A percentile compares a stretch with the other conserved stretches of the same genome.
Evolutionary conservation across 2,888 invertebrate genomes (phyloP).

Genomic region (Patella pellucida): DNA sequence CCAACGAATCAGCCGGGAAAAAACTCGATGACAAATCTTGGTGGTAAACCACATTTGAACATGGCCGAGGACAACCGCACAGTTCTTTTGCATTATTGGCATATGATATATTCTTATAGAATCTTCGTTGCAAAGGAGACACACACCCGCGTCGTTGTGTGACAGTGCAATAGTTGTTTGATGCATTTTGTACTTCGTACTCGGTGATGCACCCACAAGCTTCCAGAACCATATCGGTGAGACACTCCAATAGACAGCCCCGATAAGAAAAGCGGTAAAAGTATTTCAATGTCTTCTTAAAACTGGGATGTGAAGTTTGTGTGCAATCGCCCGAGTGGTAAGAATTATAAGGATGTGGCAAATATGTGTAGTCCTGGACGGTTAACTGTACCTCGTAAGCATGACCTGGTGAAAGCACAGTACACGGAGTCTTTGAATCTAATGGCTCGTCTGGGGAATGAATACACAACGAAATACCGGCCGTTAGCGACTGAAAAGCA

Average conservation of each 20-base stretch:
- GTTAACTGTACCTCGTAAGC: background rate
- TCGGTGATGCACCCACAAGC: background rate
- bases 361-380: background rate
- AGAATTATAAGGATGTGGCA: background rate
- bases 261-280: background rate
- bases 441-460: background rate
- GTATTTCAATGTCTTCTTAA: background rate
- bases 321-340: background rate
- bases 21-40: background rate
- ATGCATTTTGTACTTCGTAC: background rate
- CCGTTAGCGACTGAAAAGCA: background rate
- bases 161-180: background rate
- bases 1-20: background rate
- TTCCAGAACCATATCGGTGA: background rate
- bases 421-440: background rate
- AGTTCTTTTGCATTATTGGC: background rate
- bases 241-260: background rate
- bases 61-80: background rate
- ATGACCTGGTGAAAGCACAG: background rate
- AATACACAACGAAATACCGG: background rate
- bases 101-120: background rate
- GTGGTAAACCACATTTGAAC: background rate
- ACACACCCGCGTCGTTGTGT: background rate
- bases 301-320: background rate
- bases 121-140: background rate